phyloP scores from a whole-genome alignment of 2,113 vertebrate genomes.

The Platycercus adscitus region DNA sequence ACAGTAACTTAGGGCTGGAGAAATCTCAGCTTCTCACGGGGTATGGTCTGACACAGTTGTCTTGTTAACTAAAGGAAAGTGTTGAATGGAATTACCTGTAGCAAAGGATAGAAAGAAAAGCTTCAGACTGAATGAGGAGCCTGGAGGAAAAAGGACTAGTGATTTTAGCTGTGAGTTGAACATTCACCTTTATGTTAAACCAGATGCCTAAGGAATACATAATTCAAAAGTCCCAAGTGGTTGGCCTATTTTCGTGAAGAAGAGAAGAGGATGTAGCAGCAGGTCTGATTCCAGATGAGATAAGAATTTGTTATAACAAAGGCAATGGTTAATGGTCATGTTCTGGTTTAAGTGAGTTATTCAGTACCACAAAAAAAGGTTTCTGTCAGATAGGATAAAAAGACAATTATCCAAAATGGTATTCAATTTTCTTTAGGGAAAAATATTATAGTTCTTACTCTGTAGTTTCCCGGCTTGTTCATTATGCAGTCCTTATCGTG shows the following conservation, averaged over 20 bases:
- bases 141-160: not conserved
- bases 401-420: not conserved
- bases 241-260: slow-evolving; percentile 46
- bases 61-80: not conserved
- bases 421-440: slow-evolving; percentile 20
- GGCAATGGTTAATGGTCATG: not conserved
- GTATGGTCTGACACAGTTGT: not conserved
- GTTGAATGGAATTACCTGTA: not conserved
- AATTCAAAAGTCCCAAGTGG: slow-evolving; percentile 23
- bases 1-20: not conserved
- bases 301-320: slow-evolving; percentile 35
- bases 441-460: not conserved
- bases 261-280: slow-evolving; percentile 2
- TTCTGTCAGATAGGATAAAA: not conserved
- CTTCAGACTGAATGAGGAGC: not conserved
- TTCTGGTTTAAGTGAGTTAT: slow-evolving; percentile 35
- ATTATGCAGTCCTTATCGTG: not conserved
- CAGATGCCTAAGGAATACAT: slow-evolving; percentile 31
- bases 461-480: not conserved
- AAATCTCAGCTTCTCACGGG: not conserved
- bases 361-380: not conserved
- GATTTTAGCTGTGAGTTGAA: not conserved
- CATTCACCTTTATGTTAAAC: not conserved
- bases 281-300: slow-evolving; percentile 46
- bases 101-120: not conserved